phyloP scores from a whole-genome alignment of 2,888 invertebrate species.

The Agrotis exclamationis region DNA sequence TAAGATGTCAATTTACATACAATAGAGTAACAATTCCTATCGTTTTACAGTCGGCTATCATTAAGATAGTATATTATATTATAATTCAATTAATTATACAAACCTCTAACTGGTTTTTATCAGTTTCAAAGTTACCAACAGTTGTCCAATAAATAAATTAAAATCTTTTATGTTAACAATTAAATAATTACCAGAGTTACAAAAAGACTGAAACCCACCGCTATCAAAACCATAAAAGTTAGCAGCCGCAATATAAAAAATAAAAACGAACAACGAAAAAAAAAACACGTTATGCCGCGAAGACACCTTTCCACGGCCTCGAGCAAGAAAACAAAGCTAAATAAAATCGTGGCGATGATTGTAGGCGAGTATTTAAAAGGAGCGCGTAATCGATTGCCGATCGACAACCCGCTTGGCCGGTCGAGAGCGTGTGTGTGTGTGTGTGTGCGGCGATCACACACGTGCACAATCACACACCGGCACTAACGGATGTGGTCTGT shows the following conservation, averaged over 20 bases:
- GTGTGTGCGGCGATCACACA: slow-evolving; percentile 66
- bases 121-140: background rate
- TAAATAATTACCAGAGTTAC: slow-evolving; percentile 17
- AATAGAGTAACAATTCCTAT: background rate
- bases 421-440: slow-evolving; percentile 65
- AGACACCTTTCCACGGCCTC: slow-evolving; percentile 71
- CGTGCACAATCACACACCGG: slow-evolving; percentile 60
- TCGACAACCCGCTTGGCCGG: slow-evolving; percentile 77
- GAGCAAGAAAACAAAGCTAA: slow-evolving; percentile 68
- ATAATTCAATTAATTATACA: background rate
- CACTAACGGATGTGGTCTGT: slow-evolving; percentile 81
- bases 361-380: slow-evolving; percentile 77
- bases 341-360: slow-evolving; percentile 71
- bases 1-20: slow-evolving; percentile 28
- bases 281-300: slow-evolving; percentile 64
- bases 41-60: background rate
- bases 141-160: background rate
- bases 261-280: slow-evolving; percentile 53
- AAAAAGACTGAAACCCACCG: slow-evolving; percentile 21
- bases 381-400: slow-evolving; percentile 84
- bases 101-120: background rate
- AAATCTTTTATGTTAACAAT: slow-evolving; percentile 8
- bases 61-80: background rate
- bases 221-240: slow-evolving; percentile 54
- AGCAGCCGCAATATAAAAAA: slow-evolving; percentile 49